Evolutionary conservation across 2,113 vertebrate genomes (phyloP), one percentile per base, ranked within the genome.

Genomic region (Corapipo altera): DNA sequence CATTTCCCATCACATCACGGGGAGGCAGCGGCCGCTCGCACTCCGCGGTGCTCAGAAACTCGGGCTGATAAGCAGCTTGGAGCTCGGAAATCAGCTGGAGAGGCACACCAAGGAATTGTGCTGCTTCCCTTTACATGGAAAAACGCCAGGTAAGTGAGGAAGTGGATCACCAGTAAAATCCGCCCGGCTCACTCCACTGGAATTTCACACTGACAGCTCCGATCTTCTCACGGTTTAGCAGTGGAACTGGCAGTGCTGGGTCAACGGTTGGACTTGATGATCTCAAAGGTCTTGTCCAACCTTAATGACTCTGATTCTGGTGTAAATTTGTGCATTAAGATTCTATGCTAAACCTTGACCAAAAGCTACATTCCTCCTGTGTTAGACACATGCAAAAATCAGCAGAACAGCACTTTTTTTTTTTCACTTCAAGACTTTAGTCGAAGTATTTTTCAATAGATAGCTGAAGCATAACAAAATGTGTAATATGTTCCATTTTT

Each of bases 1-100:
- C 92, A 12, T 74, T 82, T 91, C 93, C 88, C 77, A 96, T 89
- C 94, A 51, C 16, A 79, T 92, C 94, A 86, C 3, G 1, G 52
- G 48, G 20, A 74, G 52, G 69, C 65, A 69, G 85, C 51, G 73
- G 82, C 87, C 0, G 1, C 51, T 81, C 82, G 32, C 21, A 7
- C 83, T 8, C n/a, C 15, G 75, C 51, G 44, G 20, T 35, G 39
- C 82, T 27, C 88, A 52, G 81, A 61, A 80, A 5, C 27, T 51
- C 0, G 4, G 69, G 58, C 27, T 85, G 67, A 84, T 33, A 39
- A 82, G 64, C 71, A 73, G 44, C 0, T 0, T 4, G 54, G 33
- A 76, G 88, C 79, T 86, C 23, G 41, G 69, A 24, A 52, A 70
- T 24, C 54, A 58, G 66, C n/a, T 22, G 17, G 4, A 78, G 51